Conservation (phyloP, 2,113 vertebrate species). For the Hucho hucho region DNA sequence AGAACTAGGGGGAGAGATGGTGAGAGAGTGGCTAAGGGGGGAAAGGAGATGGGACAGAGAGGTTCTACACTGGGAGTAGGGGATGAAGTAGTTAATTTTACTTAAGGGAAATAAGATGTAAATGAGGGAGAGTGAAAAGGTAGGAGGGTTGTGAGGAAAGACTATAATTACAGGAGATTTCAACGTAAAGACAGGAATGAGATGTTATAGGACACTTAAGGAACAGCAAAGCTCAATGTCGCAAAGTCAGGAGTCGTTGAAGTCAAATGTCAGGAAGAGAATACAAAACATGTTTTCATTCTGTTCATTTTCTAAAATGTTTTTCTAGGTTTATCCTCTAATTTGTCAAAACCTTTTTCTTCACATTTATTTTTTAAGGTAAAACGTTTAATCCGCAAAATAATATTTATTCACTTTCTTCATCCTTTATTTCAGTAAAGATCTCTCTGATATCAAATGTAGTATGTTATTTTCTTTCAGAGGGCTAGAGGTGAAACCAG, state of each 20-base stretch:
- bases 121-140: neutral
- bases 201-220: neutral
- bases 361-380: constrained; percentile 2
- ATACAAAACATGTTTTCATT: neutral
- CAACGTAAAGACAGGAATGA: neutral
- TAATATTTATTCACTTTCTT: neutral
- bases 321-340: no score
- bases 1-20: constrained; percentile 39
- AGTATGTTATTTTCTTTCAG: neutral
- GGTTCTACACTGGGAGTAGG: neutral
- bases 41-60: neutral
- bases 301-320: no score
- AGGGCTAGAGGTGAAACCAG: neutral
- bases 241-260: neutral
- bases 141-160: constrained; percentile 16
- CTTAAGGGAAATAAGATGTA: neutral
- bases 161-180: constrained; percentile 12
- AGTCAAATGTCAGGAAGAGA: constrained; percentile 21
- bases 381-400: constrained; percentile 7
- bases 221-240: neutral
- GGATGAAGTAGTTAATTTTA: neutral
- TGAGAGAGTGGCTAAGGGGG: neutral
- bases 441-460: neutral
- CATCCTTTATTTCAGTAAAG: neutral
- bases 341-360: no score